phyloP scores from a whole-genome alignment of 2,113 vertebrate genomes.

The Pelodiscus sinensis region DNA sequence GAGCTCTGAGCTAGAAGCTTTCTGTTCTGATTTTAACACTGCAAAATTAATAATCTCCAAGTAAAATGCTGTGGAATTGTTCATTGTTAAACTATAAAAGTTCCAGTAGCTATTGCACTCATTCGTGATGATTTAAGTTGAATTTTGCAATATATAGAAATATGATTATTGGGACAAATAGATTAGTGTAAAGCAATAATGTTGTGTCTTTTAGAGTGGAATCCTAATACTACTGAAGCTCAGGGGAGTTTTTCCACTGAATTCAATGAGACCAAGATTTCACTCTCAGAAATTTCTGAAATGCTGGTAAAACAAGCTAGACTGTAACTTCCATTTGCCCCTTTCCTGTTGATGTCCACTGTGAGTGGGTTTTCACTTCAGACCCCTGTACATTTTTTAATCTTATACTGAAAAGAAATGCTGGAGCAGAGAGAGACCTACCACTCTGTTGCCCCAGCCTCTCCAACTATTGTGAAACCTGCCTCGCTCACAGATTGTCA shows the following conservation, averaged over 20 bases:
- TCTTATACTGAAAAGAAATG: background rate
- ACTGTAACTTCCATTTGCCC: background rate
- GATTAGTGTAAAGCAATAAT: background rate
- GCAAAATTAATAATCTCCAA: background rate
- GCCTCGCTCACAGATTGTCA: background rate
- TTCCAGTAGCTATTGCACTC: background rate
- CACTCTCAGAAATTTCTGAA: background rate
- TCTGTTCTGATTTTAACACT: background rate
- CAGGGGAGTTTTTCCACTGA: background rate
- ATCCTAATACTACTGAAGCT: background rate
- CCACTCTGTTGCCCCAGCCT: background rate
- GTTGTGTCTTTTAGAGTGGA: background rate
- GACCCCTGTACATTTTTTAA: too few species aligned
- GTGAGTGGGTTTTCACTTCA: background rate
- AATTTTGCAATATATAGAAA: background rate
- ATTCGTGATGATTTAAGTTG: background rate
- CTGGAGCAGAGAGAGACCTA: background rate
- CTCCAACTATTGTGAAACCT: background rate
- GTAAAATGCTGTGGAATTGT: background rate
- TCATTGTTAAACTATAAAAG: background rate
- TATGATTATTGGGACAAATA: background rate
- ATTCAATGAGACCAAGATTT: background rate
- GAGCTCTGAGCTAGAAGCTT: rapidly evolving
- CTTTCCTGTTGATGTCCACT: background rate
- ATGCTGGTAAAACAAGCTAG: background rate